Conservation (phyloP, 2,797 vertebrate species). For the Phrynocephalus guinanensis region DNA sequence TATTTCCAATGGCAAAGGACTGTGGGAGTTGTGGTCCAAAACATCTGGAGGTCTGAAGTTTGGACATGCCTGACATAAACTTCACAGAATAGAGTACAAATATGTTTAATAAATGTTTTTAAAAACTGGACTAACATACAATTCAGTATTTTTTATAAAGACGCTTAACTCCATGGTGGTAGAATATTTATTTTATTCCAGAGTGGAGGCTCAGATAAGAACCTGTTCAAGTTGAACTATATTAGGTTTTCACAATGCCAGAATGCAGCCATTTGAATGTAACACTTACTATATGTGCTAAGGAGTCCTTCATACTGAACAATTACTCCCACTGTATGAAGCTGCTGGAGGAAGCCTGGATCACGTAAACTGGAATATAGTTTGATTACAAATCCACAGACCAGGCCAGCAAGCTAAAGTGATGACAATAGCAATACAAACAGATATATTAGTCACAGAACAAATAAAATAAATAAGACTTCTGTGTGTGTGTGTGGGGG, state of each 20-base stretch:
- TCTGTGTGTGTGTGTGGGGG: neutral
- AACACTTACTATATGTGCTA: slow-evolving; percentile 95
- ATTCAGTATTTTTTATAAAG: neutral
- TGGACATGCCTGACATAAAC: neutral
- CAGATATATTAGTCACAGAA: slow-evolving; percentile 3
- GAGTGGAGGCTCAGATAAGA: slow-evolving; percentile 31
- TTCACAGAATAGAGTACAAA: neutral
- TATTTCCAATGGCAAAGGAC: too few species aligned
- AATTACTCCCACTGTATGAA: slow-evolving; percentile 90
- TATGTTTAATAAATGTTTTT: neutral
- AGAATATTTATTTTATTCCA: slow-evolving; percentile 18
- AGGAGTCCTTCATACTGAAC: slow-evolving; percentile 97
- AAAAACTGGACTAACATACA: slow-evolving; percentile 17
- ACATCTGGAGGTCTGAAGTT: too few species aligned
- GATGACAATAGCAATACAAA: slow-evolving; percentile 30
- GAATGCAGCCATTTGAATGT: neutral
- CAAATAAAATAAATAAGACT: neutral
- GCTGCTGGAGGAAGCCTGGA: slow-evolving; percentile 91
- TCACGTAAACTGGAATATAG: slow-evolving; percentile 90
- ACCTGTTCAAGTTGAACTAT: slow-evolving; percentile 26
- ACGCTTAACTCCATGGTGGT: neutral
- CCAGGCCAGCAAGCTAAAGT: slow-evolving; percentile 89
- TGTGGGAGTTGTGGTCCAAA: too few species aligned
- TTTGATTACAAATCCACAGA: slow-evolving; percentile 94
- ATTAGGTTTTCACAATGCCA: neutral